These are phyloP conservation scores for Flexamia atlantica DNA, from an alignment of 2,888 invertebrate genomes.

Conservation along the genomic window DNA sequence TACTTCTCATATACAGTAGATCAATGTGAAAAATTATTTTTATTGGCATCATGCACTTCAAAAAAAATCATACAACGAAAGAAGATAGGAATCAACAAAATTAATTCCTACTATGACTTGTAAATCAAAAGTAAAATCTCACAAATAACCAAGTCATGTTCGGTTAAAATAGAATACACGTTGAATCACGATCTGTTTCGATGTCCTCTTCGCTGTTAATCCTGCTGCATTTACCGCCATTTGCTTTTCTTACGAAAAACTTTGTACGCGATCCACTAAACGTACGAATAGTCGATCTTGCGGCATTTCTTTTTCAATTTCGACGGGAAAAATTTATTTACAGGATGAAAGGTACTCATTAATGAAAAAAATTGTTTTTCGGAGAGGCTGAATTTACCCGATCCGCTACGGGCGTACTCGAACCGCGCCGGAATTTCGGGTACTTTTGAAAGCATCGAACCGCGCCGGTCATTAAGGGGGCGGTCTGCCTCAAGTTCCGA, in stretches of 20 bases:
- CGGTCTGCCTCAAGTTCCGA: too few species aligned
- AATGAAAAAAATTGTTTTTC: background rate
- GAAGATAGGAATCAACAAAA: background rate
- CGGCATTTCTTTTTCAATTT: constrained; percentile 28
- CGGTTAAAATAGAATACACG: background rate
- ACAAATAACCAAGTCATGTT: background rate
- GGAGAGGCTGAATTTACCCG: constrained; percentile 35
- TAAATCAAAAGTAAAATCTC: background rate
- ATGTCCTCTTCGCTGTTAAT: constrained; percentile 4
- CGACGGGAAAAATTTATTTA: constrained; percentile 17
- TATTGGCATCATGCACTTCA: background rate
- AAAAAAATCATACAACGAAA: too few species aligned
- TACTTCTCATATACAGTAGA: constrained; percentile 3
- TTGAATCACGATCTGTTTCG: background rate
- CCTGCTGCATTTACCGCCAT: constrained; percentile 24
- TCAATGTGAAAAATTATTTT: background rate
- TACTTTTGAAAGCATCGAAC: too few species aligned
- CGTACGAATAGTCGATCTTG: background rate
- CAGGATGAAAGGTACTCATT: constrained; percentile 46
- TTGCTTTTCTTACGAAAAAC: constrained; percentile 7
- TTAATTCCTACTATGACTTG: background rate
- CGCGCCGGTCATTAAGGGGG: too few species aligned
- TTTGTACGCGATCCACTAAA: constrained; percentile 4
- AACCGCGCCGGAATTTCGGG: too few species aligned
- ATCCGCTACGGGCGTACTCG: constrained; percentile 4